Evolutionary conservation across 2,888 invertebrate species (phyloP), one percentile per base, ranked within the genome.

Genomic region (Luperina nickerlii): DNA sequence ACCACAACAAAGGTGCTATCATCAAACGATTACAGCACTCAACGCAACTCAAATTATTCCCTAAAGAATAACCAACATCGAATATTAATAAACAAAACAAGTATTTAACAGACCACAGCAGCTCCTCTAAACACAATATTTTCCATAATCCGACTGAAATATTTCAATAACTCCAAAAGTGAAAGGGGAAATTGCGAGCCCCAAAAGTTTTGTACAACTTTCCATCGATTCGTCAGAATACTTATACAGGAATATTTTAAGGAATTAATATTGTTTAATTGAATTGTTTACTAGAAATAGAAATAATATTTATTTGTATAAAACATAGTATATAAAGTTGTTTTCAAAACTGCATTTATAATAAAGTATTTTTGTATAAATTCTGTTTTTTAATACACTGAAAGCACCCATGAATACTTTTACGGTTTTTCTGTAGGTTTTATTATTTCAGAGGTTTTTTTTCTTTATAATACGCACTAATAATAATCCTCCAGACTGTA

Each of bases 131-230:
- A 80, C 38, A 71, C 86, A 63, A 68, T 74, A 79, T 83, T 84
- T 80, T 80, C 83, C 74, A 86, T 82, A 82, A 83, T 80, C 78
- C 79, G 15, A 74, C 83, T 65, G 83, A 89, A 89, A 88, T 85
- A 88, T 88, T 90, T 90, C 81, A 90, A 88, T 90, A 89, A 90
- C 81, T 82, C 77, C 11, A 11, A 71, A 72, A 85, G 70, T 70
- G 68, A 80, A 85, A 86, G 73, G 79, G 78, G 71, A 89, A 90
- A 87, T 90, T 88, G 83, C 89, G 82, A 70, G 54, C 63, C 79
- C 81, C 79, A 76, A 87, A 88, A 90, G 78, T 87, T 90, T 85
- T 24, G 27, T 32, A 45, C 6, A 90, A 89, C 84, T 90, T 87
- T 81, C 66, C 76, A 62, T 83, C 81, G 84, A 84, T 89, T 90